Base-by-base conservation (phyloP, 2,888 invertebrate genomes). In the Pheosia tremula region DNA sequence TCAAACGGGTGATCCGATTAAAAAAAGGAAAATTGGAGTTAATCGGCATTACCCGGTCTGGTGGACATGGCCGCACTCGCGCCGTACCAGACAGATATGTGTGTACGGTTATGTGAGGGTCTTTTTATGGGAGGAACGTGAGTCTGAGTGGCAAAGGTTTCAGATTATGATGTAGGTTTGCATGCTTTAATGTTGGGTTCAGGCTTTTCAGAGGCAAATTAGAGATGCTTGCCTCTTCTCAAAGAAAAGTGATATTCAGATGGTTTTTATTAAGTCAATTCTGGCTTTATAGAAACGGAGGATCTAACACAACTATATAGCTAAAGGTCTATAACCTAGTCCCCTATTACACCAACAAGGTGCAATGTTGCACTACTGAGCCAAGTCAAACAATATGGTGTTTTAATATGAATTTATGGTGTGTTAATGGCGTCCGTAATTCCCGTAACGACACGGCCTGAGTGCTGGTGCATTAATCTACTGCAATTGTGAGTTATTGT, bases 11-110 rank as follows among this genome's bases (percentile, higher is more conserved):
- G 78, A 82, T 82, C 80, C 79, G 77, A 78, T 80, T 74, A 75
- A 79, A 74, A 24, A 77, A 73, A 66, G 66, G 66, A 72, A 71
- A 69, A 73, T 72, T 69, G 70, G 67, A 61, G 75, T 82, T 87
- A 86, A 87, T 85, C 84, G 84, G 84, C 71, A 87, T 87, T 86
- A 88, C 74, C 74, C 84, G 87, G 88, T 88, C 88, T 88, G 82
- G 85, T 80, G 83, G 72, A 67, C 77, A 72, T 80, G 79, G 69
- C 71, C 62, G 56, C 43, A 8, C 36, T 5, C 43, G 8, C 45
- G 45, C n/a, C 41, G 13, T 64, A 62, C 58, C 66, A 65, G 73
- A 75, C 71, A 75, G 10, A 9, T 11, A n/a, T 11, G n/a, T n/a
- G 47, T 47, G 47, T 47, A 47, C 11, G n/a, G n/a, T n/a, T 47